Conservation (phyloP, 2,888 invertebrate species). For the Folsomia manolachei region DNA sequence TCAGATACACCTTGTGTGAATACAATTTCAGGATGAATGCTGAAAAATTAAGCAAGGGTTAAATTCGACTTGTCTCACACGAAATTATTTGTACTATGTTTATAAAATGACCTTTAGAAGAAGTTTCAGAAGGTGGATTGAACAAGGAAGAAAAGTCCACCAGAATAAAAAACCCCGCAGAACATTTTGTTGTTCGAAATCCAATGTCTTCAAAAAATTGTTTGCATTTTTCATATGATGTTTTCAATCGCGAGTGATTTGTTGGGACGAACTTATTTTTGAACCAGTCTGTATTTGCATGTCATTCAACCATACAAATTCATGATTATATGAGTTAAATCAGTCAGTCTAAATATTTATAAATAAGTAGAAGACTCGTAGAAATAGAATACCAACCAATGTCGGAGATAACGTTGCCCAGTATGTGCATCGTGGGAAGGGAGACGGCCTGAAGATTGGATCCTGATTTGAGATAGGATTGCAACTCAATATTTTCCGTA, state of each 20-base stretch:
- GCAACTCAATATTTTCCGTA: constrained; percentile 30
- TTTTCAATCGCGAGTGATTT: constrained; percentile 32
- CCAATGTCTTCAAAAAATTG: constrained; percentile 21
- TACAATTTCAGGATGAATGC: constrained; percentile 29
- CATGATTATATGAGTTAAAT: no score
- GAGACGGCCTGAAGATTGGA: constrained; percentile 37
- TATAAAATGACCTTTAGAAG: constrained; percentile 20
- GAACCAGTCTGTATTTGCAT: constrained; percentile 45
- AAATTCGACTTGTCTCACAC: background rate
- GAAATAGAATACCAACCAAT: constrained; percentile 19
- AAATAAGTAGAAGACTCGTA: constrained; percentile 10
- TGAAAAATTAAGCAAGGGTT: background rate
- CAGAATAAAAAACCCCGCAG: constrained; percentile 43
- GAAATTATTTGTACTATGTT: background rate
- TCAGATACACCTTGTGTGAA: constrained; percentile 33
- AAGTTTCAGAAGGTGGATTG: constrained; percentile 13
- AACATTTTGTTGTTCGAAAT: constrained; percentile 29
- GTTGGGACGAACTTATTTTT: constrained; percentile 28
- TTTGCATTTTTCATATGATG: constrained; percentile 26
- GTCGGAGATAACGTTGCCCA: constrained; percentile 29
- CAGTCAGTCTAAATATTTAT: no score
- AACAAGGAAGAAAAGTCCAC: constrained; percentile 21
- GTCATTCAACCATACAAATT: background rate
- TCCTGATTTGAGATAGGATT: constrained; percentile 21
- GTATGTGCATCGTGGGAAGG: constrained; percentile 31